These are phyloP conservation scores for Cybosia mesomella DNA, from an alignment of 2,888 invertebrate genomes.

Conservation along the genomic window DNA sequence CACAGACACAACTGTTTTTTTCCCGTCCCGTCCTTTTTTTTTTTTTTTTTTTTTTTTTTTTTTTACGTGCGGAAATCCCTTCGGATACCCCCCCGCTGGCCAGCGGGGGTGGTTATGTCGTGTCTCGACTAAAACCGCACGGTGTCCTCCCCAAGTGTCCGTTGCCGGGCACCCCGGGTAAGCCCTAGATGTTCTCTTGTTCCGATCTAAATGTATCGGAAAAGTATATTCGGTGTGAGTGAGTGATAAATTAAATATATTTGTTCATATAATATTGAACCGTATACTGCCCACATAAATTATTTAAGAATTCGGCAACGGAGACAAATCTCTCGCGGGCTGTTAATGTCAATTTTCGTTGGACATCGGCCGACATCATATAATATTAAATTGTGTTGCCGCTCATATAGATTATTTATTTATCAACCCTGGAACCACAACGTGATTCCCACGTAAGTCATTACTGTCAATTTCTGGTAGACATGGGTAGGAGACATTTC, in stretches of 20 bases:
- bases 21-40: too few relatives aligned
- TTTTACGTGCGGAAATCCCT: too few relatives aligned
- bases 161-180: too few relatives aligned
- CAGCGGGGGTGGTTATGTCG: too few relatives aligned
- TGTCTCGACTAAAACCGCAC: too few relatives aligned
- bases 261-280: slow-evolving; percentile 1
- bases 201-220: too few relatives aligned
- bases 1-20: too few relatives aligned
- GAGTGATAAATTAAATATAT: background rate
- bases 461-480: background rate
- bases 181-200: too few relatives aligned
- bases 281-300: background rate
- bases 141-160: too few relatives aligned
- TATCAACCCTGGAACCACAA: background rate
- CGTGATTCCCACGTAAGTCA: background rate
- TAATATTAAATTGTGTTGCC: background rate
- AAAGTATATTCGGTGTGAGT: too few relatives aligned
- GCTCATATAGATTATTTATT: background rate
- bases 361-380: background rate
- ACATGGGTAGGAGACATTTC: background rate
- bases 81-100: too few relatives aligned
- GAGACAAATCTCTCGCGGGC: background rate
- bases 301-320: background rate
- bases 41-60: too few relatives aligned
- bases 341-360: background rate